Evolutionary conservation across 2,797 vertebrate genomes (phyloP).

Genomic region (Microchirus variegatus): DNA sequence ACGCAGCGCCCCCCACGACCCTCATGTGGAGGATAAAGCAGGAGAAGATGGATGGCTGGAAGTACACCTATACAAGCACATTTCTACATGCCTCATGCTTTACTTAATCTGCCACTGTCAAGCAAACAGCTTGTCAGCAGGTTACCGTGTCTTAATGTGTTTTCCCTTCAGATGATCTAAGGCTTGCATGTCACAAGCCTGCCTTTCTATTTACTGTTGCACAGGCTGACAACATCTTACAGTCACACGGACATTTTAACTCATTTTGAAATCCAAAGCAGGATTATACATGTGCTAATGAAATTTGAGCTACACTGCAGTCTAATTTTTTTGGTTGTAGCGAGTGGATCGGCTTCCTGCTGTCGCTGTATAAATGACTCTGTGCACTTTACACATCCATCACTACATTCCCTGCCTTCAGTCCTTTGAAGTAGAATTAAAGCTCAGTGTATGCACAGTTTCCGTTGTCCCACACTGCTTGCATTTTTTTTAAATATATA

Average conservation of each 20-base stretch:
- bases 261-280: constrained; percentile 39
- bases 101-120: too few species aligned
- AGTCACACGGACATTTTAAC: constrained; percentile 25
- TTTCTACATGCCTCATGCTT: too few species aligned
- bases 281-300: constrained; percentile 49
- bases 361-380: constrained; percentile 31
- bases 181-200: constrained; percentile 10
- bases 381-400: constrained; percentile 32
- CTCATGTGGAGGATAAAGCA: too few species aligned
- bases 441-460: background rate
- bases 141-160: too few species aligned
- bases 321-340: constrained; percentile 36
- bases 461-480: too few species aligned
- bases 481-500: too few species aligned
- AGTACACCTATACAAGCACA: too few species aligned
- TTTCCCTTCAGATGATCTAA: constrained; percentile 26
- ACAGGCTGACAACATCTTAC: constrained; percentile 29
- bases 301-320: constrained; percentile 52
- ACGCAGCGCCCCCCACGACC: too few species aligned
- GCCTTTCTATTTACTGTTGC: constrained; percentile 22
- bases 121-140: too few species aligned
- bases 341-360: constrained; percentile 39
- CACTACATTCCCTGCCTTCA: constrained; percentile 38
- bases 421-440: constrained; percentile 26
- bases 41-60: too few species aligned